phyloP scores from a whole-genome alignment of 2,888 invertebrate species.

The Allolobophora icterica region DNA sequence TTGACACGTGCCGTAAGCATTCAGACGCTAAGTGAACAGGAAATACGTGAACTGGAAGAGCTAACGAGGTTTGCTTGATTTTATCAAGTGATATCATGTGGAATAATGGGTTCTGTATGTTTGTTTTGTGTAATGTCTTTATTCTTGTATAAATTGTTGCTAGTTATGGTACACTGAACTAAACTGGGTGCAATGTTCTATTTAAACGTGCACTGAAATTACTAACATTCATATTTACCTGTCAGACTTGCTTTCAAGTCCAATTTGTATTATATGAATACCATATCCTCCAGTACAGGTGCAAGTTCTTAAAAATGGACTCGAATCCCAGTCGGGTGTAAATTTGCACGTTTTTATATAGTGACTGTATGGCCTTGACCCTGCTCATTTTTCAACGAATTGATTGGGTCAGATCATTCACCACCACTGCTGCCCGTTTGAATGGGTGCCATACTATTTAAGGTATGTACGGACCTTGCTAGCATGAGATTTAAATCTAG shows the following conservation, averaged over 20 bases:
- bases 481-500: too few relatives aligned
- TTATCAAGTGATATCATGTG: background rate
- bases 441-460: too few relatives aligned
- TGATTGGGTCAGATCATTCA: too few relatives aligned
- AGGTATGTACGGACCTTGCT: too few relatives aligned
- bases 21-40: slow-evolving; percentile 9
- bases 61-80: background rate
- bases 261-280: background rate
- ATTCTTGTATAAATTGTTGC: background rate
- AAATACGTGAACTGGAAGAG: background rate
- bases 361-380: too few relatives aligned
- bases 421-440: too few relatives aligned
- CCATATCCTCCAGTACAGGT: background rate
- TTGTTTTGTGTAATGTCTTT: background rate
- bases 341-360: too few relatives aligned
- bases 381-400: too few relatives aligned
- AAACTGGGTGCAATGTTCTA: background rate
- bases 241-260: background rate
- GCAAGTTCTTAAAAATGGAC: background rate
- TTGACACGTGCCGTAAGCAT: background rate
- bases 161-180: background rate
- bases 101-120: background rate
- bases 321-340: background rate
- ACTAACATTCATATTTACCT: background rate
- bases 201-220: background rate